Conservation (phyloP, 1,140 invertebrate species). For the Venturia canescens region DNA sequence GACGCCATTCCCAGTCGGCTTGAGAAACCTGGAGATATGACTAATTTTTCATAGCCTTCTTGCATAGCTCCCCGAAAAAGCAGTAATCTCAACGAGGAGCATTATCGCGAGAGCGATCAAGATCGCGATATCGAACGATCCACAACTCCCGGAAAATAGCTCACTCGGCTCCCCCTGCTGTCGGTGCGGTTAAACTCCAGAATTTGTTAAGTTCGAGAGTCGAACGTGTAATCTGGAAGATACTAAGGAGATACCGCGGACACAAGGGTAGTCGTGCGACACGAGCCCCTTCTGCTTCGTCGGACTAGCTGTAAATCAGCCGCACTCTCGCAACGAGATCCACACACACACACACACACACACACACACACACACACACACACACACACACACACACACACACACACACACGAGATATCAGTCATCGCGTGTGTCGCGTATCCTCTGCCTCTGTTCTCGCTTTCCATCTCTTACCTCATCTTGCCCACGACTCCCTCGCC, state of each 20-base stretch:
- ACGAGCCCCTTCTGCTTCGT: conserved; percentile 14
- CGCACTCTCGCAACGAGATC: conserved; percentile 59
- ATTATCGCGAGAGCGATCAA: no score
- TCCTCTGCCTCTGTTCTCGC: conserved; percentile 40
- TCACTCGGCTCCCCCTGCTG: no score
- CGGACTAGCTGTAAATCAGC: conserved; percentile 74
- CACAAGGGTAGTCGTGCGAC: conserved; percentile 45
- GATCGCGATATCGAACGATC: no score
- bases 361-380: neutral
- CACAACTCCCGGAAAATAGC: no score
- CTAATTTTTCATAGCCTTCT: no score
- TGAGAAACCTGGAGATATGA: no score
- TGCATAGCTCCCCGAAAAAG: no score
- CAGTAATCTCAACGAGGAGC: no score
- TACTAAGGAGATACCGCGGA: neutral
- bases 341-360: neutral
- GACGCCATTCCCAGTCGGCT: no score
- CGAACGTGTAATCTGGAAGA: neutral
- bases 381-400: neutral
- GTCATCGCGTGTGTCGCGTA: conserved; percentile 50
- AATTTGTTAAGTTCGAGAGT: conserved; percentile 4
- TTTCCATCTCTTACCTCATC: conserved; percentile 36
- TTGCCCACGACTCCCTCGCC: conserved; percentile 15
- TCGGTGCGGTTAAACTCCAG: neutral
- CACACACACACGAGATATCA: conserved; percentile 44